These are phyloP conservation scores for Leuciscus waleckii DNA, from an alignment of 2,797 vertebrate species.

Conservation along the genomic window DNA sequence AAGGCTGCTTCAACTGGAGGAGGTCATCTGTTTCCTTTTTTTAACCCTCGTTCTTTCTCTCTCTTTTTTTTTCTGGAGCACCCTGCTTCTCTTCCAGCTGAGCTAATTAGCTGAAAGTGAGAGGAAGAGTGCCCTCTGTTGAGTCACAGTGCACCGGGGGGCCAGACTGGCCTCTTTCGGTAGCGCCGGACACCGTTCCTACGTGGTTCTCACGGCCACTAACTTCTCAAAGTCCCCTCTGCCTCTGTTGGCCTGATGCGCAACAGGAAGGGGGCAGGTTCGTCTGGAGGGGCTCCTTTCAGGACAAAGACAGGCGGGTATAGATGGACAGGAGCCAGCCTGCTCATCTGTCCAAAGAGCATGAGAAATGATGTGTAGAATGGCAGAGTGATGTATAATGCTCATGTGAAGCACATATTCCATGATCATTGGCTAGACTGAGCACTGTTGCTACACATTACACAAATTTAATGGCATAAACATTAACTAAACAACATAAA, in stretches of 20 bases:
- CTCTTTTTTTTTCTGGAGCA: constrained; percentile 63
- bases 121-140: constrained; percentile 52
- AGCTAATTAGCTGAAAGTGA: constrained; percentile 80
- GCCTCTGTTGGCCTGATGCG: not conserved
- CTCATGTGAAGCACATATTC: constrained; percentile 3
- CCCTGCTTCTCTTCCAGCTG: constrained; percentile 60
- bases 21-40: constrained; percentile 72
- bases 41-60: constrained; percentile 51
- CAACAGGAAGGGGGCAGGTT: constrained; percentile 39
- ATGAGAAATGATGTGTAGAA: constrained; percentile 22
- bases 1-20: constrained; percentile 74
- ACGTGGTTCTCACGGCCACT: constrained; percentile 18
- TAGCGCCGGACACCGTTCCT: constrained; percentile 53
- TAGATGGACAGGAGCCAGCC: constrained; percentile 29
- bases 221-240: constrained; percentile 64
- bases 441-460: not conserved
- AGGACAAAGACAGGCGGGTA: not conserved
- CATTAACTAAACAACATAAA: not conserved
- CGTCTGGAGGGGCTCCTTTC: not conserved
- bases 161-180: constrained; percentile 71
- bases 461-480: not conserved
- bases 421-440: not conserved
- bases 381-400: constrained; percentile 25
- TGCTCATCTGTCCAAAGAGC: constrained; percentile 25
- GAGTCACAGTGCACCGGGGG: constrained; percentile 63